Evolutionary conservation across 2,113 vertebrate genomes (phyloP).

Genomic region (Sula dactylatra): DNA sequence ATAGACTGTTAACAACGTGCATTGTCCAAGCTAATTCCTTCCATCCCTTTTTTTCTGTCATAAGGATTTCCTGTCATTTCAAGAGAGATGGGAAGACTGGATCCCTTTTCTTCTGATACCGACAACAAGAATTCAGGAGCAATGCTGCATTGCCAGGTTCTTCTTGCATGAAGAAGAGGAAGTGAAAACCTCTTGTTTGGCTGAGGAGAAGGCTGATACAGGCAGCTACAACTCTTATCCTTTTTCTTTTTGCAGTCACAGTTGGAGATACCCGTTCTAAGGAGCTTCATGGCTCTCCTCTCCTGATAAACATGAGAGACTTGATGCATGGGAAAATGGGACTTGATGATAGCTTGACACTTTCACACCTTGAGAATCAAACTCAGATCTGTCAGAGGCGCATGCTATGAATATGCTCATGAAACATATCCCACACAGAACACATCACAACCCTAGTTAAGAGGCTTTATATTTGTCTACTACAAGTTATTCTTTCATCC

Average conservation of each 20-base stretch:
- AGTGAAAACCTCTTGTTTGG: not conserved
- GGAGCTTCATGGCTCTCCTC: not conserved
- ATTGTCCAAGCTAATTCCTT: not conserved
- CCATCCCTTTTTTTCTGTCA: not conserved
- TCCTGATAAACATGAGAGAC: conserved; percentile 40
- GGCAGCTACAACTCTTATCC: not conserved
- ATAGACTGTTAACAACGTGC: not conserved
- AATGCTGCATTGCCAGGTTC: not conserved
- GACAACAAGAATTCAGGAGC: not conserved
- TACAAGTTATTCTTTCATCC: conserved; percentile 47
- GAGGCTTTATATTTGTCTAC: conserved; percentile 35
- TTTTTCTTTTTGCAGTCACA: not conserved
- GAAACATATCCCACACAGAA: conserved; percentile 49
- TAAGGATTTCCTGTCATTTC: not conserved
- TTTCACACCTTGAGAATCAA: conserved; percentile 60
- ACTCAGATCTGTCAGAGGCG: not conserved
- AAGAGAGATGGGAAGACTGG: not conserved
- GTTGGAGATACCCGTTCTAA: not conserved
- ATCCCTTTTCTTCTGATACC: not conserved
- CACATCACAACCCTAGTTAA: not conserved
- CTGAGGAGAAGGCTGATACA: not conserved
- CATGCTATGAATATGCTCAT: conserved; percentile 48
- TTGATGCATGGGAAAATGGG: conserved; percentile 40
- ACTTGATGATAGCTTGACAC: conserved; percentile 59
- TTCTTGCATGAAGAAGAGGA: not conserved